Conservation (phyloP, 2,113 vertebrate genomes). For the Pseudopipra pipra region DNA sequence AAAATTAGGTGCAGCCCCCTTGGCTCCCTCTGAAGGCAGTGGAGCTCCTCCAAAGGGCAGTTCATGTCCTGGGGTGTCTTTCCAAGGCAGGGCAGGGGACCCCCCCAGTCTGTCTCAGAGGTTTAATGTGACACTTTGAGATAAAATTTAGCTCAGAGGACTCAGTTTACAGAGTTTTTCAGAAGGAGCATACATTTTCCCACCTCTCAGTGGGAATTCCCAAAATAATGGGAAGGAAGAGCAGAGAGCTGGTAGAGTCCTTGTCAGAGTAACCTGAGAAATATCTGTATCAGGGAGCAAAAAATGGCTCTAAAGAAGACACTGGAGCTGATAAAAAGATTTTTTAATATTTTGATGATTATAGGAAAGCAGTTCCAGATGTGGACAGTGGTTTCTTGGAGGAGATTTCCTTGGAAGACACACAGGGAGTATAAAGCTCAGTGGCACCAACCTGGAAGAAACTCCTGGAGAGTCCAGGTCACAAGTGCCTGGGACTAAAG, state of each 20-base stretch:
- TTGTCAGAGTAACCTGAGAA: not conserved
- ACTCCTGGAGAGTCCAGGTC: not conserved
- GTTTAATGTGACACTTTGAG: not conserved
- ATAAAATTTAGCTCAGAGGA: not conserved
- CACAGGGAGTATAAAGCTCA: not conserved
- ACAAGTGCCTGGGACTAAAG: not conserved
- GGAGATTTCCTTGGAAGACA: not conserved
- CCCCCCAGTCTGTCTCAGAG: rapidly evolving
- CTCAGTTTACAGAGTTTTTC: not conserved
- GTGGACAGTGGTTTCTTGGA: not conserved
- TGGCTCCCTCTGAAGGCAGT: not conserved
- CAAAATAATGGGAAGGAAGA: not conserved
- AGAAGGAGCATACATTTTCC: not conserved
- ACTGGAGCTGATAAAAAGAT: not conserved
- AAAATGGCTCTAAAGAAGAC: not conserved
- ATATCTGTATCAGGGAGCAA: not conserved
- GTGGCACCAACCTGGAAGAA: not conserved
- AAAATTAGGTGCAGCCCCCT: not conserved
- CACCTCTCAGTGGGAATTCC: not conserved
- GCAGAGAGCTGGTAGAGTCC: not conserved
- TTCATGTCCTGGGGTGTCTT: not conserved
- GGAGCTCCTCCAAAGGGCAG: not conserved
- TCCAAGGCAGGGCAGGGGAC: not conserved
- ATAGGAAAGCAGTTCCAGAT: not conserved
- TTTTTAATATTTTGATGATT: not conserved